Conservation (phyloP, 2,888 invertebrate genomes). For the Fragum whitleyi region DNA sequence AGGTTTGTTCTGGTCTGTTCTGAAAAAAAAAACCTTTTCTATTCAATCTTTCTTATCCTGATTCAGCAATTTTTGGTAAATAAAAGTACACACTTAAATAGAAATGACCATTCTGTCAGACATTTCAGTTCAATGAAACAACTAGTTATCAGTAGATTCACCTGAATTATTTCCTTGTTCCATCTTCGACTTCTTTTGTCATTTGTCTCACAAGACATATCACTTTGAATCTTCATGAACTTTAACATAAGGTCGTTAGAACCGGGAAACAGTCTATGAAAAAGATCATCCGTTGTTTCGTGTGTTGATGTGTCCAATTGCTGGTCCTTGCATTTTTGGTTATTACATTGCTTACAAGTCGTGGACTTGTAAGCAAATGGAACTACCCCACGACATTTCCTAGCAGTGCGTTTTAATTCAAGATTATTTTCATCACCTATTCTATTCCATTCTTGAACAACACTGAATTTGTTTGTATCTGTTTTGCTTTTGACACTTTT, state of each 20-base stretch:
- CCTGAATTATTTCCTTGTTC: slow-evolving; percentile 40
- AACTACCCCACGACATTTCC: slow-evolving; percentile 19
- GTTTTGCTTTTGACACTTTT: slow-evolving; percentile 6
- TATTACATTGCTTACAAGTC: slow-evolving; percentile 9
- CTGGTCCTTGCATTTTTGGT: neutral
- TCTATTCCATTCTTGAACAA: slow-evolving; percentile 31
- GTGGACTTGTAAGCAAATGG: neutral
- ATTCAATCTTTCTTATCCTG: too few species aligned
- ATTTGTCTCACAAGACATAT: slow-evolving; percentile 25
- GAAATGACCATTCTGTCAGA: too few species aligned
- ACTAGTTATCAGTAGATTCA: too few species aligned
- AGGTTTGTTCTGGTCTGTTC: too few species aligned
- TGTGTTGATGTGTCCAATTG: slow-evolving; percentile 1
- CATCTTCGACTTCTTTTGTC: slow-evolving; percentile 39
- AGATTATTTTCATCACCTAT: slow-evolving; percentile 23
- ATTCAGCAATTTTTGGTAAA: too few species aligned
- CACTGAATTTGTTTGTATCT: slow-evolving; percentile 18
- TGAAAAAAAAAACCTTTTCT: too few species aligned
- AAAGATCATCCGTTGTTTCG: slow-evolving; percentile 10
- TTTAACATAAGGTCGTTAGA: slow-evolving; percentile 24
- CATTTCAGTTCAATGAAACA: too few species aligned
- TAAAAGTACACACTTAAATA: too few species aligned
- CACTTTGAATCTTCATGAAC: slow-evolving; percentile 28
- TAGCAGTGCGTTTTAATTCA: slow-evolving; percentile 1
- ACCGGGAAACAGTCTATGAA: slow-evolving; percentile 29